phyloP scores from a whole-genome alignment of 2,888 invertebrate genomes.

The Andrena bicolor region DNA sequence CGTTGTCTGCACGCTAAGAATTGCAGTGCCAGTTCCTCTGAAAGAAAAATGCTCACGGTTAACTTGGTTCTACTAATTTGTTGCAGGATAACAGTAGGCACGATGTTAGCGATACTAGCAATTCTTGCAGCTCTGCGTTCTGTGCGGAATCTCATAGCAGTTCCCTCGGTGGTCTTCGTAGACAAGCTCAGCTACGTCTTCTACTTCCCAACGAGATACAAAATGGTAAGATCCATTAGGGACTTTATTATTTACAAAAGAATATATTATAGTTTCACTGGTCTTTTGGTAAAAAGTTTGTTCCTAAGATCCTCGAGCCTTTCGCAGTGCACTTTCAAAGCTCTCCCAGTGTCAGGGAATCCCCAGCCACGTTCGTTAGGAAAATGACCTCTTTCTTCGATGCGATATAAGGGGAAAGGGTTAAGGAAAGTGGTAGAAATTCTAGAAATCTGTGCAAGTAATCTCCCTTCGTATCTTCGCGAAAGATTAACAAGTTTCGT shows the following conservation, averaged over 20 bases:
- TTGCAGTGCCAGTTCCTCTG: no score
- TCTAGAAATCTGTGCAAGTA: background rate
- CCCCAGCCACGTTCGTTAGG: no score
- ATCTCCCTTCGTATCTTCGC: background rate
- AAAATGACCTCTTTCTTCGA: no score
- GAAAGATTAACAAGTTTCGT: background rate
- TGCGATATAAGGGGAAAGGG: background rate
- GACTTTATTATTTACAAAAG: no score
- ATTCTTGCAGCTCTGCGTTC: slow-evolving; percentile 84
- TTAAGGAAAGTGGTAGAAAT: background rate
- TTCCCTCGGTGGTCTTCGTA: slow-evolving; percentile 87
- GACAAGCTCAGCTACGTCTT: slow-evolving; percentile 88
- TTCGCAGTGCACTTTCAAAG: background rate
- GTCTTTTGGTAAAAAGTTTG: no score
- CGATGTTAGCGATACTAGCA: slow-evolving; percentile 66
- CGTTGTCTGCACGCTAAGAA: background rate
- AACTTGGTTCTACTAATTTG: background rate
- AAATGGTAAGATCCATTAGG: slow-evolving; percentile 70
- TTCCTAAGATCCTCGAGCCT: no score
- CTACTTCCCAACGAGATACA: slow-evolving; percentile 87
- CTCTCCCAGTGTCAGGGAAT: background rate
- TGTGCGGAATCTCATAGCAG: slow-evolving; percentile 86
- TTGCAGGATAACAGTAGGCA: slow-evolving; percentile 65
- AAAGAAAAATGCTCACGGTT: no score
- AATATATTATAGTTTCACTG: no score